phyloP scores from a whole-genome alignment of 2,797 vertebrate species.

The Poecilia velifera region DNA sequence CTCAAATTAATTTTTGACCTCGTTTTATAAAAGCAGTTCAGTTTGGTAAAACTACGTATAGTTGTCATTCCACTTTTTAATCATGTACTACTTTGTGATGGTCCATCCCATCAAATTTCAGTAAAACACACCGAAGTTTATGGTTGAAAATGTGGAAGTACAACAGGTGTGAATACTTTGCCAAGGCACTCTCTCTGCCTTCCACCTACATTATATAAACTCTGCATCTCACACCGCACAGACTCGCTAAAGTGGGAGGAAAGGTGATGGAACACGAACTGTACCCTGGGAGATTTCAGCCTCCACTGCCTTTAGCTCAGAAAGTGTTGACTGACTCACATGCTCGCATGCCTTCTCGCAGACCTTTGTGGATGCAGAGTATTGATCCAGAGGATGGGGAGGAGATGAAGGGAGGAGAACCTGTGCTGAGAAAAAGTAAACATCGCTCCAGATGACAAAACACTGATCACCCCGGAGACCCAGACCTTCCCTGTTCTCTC shows the following conservation, averaged over 20 bases:
- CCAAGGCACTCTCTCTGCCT: conserved; percentile 6
- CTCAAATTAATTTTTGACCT: background rate
- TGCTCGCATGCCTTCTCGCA: conserved; percentile 81
- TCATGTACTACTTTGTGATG: background rate
- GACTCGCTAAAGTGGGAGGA: conserved; percentile 49
- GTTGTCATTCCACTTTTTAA: background rate
- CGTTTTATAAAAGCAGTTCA: background rate
- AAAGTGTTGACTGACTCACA: conserved; percentile 75
- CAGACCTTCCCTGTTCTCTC: conserved; percentile 59
- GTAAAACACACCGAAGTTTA: background rate
- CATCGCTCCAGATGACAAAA: conserved; percentile 92
- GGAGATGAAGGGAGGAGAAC: conserved; percentile 79
- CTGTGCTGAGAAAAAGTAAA: conserved; percentile 86
- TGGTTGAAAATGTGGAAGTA: background rate
- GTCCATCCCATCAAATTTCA: background rate
- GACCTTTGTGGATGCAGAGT: conserved; percentile 86
- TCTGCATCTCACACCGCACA: conserved; percentile 8
- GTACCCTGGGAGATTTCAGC: conserved; percentile 64
- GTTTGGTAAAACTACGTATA: background rate
- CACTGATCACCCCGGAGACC: conserved; percentile 87
- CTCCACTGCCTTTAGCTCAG: conserved; percentile 57
- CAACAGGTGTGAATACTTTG: background rate
- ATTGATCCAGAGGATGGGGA: conserved; percentile 83
- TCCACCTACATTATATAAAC: conserved; percentile 37
- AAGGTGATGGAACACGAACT: conserved; percentile 43